Base-by-base conservation (phyloP, 2,888 invertebrate genomes). In the Plebejus anna region DNA sequence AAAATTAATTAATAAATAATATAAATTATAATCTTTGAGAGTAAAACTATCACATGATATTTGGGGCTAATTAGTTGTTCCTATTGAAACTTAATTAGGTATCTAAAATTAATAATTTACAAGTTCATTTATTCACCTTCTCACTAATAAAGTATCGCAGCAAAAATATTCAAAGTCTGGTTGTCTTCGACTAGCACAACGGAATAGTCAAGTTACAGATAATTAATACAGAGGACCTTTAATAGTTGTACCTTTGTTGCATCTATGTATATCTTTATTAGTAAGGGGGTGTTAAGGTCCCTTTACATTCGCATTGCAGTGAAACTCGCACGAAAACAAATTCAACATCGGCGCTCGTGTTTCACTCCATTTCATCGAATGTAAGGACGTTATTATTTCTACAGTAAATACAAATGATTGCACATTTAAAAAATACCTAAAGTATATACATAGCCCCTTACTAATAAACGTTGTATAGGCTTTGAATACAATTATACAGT, bases 381-480 rank as follows among this genome's bases (percentile, higher is more conserved):
- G 32, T 32, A 13, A 66, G 36, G 78, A 78, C 80, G 76, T 78
- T 78, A 82, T 81, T 78, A 80, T 80, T 80, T 81, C 81, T 82
- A 83, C 82, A 79, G 81, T 88, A 89, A 82, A 73, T 55, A 73
- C 51, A 55, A 87, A 90, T 86, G 89, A 92, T 91, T 92, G 91
- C 91, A 91, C 90, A 87, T 91, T 85, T 85, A 85, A 88, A 87
- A 87, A 88, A 83, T 85, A 85, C 78, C 82, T 84, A 83, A 81
- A 87, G 80, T 87, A 86, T 87, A 83, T 85, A 87, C 86, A 85
- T n/a, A n/a, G n/a, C n/a, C n/a, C n/a, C n/a, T n/a, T n/a, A n/a
- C n/a, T n/a, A n/a, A n/a, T n/a, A n/a, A n/a, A n/a, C n/a, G n/a
- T n/a, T n/a, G n/a, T n/a, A n/a, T n/a, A n/a, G n/a, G n/a, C n/a